Evolutionary conservation across 37 sponge, comb jelly and placozoan species (phyloP), one percentile per base, ranked within the genome.

Genomic region (Sycon ciliatum): DNA sequence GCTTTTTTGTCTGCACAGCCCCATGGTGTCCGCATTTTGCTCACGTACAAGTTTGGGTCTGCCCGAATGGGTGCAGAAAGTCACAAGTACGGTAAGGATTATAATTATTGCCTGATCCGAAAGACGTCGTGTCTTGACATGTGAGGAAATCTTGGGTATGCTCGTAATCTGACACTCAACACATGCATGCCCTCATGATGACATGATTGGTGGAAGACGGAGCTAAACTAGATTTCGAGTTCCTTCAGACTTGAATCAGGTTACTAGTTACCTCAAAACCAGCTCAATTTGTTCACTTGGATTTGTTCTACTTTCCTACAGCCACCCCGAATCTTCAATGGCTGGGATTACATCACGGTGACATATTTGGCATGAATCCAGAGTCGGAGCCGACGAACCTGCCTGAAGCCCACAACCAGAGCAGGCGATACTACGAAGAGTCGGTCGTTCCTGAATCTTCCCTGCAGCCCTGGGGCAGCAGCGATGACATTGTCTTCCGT

Each of bases 1-100:
- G n/a, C n/a, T n/a, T n/a, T n/a, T n/a, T n/a, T n/a, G n/a, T n/a
- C n/a, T n/a, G n/a, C n/a, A 5, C 36, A 79, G 79, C 95, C 95
- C 29, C 95, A 94, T 62, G 95, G 95, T 38, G 69, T 89, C 23
- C 73, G 80, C 36, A 94, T 94, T 16, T 78, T 94, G 28, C 69
- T 94, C 31, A 94, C 95, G 0, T 94, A 94, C 79, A 86, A 83
- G 69, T 86, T 80, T 77, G 95, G 95, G 3, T 89, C 90, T 22
- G 73, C 83, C 1, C 33, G 85, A 5, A 89, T 94, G 87, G 95
- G 95, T 22, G 68, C 77, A 35, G 91, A 91, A 55, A 76, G 76
- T 23, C 81, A 83, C 31, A 68, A 72, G 5, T 81, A 83, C 40
- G 72, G 79, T 79, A 60, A 32, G 57, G 38, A 9, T 7, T 7